Evolutionary conservation across 1,140 invertebrate genomes (phyloP).

Genomic region (Coelopa frigida): DNA sequence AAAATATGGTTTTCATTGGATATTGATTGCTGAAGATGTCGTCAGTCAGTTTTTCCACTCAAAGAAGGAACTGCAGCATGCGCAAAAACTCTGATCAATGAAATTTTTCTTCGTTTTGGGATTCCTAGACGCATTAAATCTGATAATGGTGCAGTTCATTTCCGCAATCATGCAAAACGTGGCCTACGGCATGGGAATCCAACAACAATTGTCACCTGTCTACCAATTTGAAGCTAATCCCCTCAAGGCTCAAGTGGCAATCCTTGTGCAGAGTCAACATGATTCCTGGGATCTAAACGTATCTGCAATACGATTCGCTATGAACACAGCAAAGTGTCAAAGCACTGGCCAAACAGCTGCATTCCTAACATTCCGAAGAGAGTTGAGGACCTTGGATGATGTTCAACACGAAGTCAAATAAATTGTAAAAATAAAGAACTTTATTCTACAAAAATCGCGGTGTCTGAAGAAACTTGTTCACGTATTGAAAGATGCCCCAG

Average conservation of each 20-base stretch:
- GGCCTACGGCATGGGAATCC: slow-evolving; percentile 19
- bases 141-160: background rate
- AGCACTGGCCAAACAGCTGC: slow-evolving; percentile 43
- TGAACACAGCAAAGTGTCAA: too few relatives aligned
- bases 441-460: background rate
- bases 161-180: slow-evolving; percentile 12
- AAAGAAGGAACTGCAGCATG: background rate
- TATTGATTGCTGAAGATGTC: slow-evolving; percentile 35
- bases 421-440: background rate
- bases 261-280: slow-evolving; percentile 34
- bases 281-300: slow-evolving; percentile 34
- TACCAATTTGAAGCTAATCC: slow-evolving; percentile 42
- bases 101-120: background rate
- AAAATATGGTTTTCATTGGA: slow-evolving; percentile 22
- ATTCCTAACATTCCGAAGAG: slow-evolving; percentile 36
- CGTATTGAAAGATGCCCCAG: background rate
- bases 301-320: slow-evolving; percentile 37
- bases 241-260: slow-evolving; percentile 38
- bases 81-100: background rate
- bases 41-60: background rate
- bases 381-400: slow-evolving; percentile 16
- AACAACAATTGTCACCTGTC: slow-evolving; percentile 27
- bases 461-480: background rate
- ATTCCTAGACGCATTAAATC: background rate
- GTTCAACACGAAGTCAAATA: background rate